These are phyloP conservation scores for Rhodophaea formosa DNA, from an alignment of 2,888 invertebrate species.

Conservation along the genomic window DNA sequence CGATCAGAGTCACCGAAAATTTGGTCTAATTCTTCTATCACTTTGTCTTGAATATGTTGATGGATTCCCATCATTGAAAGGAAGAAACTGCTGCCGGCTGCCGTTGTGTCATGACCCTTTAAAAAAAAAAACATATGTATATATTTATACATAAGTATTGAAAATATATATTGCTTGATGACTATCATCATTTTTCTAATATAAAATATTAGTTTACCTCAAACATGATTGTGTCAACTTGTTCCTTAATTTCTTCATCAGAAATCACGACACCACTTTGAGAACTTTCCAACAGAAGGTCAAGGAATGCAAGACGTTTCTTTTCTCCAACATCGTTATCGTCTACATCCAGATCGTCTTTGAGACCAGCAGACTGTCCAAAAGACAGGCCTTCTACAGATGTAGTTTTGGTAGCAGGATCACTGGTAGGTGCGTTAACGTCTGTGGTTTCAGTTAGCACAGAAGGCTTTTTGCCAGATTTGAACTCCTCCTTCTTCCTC, in stretches of 20 bases:
- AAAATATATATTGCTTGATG: too few relatives aligned
- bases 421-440: slow-evolving; percentile 35
- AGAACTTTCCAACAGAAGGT: slow-evolving; percentile 89
- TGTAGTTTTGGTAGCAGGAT: slow-evolving; percentile 47
- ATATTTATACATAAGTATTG: slow-evolving; percentile 15
- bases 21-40: slow-evolving; percentile 86
- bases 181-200: background rate
- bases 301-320: slow-evolving; percentile 92
- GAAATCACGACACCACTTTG: slow-evolving; percentile 86
- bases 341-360: slow-evolving; percentile 91
- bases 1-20: slow-evolving; percentile 90
- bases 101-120: slow-evolving; percentile 90
- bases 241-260: slow-evolving; percentile 90
- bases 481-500: slow-evolving; percentile 88
- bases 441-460: slow-evolving; percentile 47
- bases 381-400: slow-evolving; percentile 85
- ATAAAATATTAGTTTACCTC: slow-evolving; percentile 77
- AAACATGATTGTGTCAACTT: slow-evolving; percentile 93
- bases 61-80: slow-evolving; percentile 89
- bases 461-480: slow-evolving; percentile 80
- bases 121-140: slow-evolving; percentile 21
- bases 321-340: slow-evolving; percentile 90
- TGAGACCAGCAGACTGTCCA: slow-evolving; percentile 86
- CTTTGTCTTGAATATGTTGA: slow-evolving; percentile 86
- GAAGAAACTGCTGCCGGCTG: slow-evolving; percentile 90